phyloP scores from a whole-genome alignment of 2,797 vertebrate genomes.

The Calcarius lapponicus region DNA sequence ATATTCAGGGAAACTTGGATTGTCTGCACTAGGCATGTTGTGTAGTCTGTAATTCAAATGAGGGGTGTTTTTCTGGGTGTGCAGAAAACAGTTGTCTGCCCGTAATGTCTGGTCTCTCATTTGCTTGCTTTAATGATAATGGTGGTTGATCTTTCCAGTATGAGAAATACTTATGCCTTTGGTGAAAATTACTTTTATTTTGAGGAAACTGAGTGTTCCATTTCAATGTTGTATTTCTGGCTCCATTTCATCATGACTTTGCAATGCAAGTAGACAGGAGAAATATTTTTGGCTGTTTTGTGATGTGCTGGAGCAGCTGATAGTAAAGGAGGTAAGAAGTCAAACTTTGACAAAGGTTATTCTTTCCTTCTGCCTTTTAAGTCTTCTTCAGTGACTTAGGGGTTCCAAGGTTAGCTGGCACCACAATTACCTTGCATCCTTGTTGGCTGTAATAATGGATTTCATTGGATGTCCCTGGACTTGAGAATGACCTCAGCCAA shows the following conservation, averaged over 20 bases:
- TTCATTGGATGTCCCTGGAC: background rate
- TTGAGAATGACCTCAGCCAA: background rate
- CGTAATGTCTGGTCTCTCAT: background rate
- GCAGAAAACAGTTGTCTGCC: background rate
- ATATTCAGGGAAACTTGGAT: background rate
- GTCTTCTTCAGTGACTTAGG: background rate
- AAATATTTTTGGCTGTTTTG: constrained; percentile 10
- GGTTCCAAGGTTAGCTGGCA: background rate
- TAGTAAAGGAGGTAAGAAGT: background rate
- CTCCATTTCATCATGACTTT: background rate
- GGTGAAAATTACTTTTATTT: background rate
- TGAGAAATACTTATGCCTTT: background rate
- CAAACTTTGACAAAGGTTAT: background rate
- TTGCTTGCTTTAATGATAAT: background rate
- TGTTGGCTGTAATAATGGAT: background rate
- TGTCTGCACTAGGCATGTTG: background rate
- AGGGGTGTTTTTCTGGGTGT: background rate
- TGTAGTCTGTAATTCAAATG: background rate
- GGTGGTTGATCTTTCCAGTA: background rate
- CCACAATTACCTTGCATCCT: background rate
- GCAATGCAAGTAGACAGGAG: background rate
- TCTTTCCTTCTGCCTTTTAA: background rate
- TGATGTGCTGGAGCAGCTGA: background rate
- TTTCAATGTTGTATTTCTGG: background rate
- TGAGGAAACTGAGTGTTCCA: background rate